Conservation (phyloP, 2,888 invertebrate genomes). For the Mylabris sibirica region DNA sequence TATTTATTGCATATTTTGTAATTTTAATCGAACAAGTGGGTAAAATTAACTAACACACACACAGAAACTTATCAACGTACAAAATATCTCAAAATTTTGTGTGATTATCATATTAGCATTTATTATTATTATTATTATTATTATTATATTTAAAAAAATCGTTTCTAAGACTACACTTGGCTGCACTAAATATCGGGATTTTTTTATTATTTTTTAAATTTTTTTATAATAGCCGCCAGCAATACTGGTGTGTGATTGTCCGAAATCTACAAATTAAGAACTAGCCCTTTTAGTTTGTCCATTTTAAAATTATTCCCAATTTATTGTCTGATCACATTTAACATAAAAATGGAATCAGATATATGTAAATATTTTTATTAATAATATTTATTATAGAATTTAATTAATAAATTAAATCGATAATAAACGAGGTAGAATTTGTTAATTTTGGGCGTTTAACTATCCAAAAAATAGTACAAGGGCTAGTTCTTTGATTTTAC, state of each 20-base stretch:
- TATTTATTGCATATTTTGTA: slow-evolving; percentile 49
- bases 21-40: slow-evolving; percentile 43
- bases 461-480: neutral
- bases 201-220: slow-evolving; percentile 18
- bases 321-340: slow-evolving; percentile 10
- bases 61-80: slow-evolving; percentile 51
- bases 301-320: no score
- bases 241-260: slow-evolving; percentile 54
- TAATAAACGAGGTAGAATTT: slow-evolving; percentile 2
- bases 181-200: neutral
- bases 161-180: neutral
- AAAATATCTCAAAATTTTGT: slow-evolving; percentile 39
- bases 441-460: neutral
- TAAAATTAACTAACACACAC: slow-evolving; percentile 19
- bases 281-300: slow-evolving; percentile 6
- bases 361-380: no score
- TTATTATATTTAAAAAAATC: no score
- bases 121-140: slow-evolving; percentile 20
- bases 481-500: neutral
- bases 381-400: neutral
- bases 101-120: slow-evolving; percentile 22
- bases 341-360: slow-evolving; percentile 4
- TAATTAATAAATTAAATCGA: neutral
- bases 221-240: slow-evolving; percentile 51
- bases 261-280: slow-evolving; percentile 39